A percentile compares a stretch with the other conserved stretches of the same genome.
phyloP scores from a whole-genome alignment of 2,797 vertebrate species.

The Huso huso region DNA sequence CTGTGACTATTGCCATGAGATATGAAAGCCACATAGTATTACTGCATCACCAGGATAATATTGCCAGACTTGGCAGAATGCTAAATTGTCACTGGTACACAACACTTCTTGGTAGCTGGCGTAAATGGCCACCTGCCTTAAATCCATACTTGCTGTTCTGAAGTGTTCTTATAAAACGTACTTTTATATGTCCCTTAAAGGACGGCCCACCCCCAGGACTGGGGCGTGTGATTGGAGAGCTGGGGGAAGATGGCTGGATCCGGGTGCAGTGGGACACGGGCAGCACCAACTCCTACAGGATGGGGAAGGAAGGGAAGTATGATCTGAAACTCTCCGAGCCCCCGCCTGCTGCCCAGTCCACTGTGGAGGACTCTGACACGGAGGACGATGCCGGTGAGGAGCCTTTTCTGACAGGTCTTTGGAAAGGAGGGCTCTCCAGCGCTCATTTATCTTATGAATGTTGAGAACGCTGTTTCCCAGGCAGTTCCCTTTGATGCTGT shows the following conservation, averaged over 20 bases:
- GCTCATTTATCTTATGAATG: neutral
- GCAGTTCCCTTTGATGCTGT: neutral
- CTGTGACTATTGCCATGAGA: too few species aligned
- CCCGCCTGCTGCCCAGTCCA: constrained; percentile 68
- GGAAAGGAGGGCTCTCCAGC: neutral
- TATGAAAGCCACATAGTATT: too few species aligned
- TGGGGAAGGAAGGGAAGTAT: constrained; percentile 97
- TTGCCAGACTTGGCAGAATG: too few species aligned
- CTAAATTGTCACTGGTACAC: too few species aligned
- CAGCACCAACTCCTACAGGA: constrained; percentile 96
- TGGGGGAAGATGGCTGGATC: constrained; percentile 97
- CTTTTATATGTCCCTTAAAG: constrained; percentile 38
- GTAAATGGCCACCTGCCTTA: too few species aligned
- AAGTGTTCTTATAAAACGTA: too few species aligned
- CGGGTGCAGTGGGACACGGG: constrained; percentile 96
- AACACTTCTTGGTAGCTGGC: too few species aligned
- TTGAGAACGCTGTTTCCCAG: neutral
- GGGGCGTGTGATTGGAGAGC: constrained; percentile 89
- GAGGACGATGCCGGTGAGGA: constrained; percentile 83
- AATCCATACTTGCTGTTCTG: too few species aligned
- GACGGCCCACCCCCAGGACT: constrained; percentile 92
- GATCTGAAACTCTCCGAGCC: constrained; percentile 92
- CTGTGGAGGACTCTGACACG: constrained; percentile 86
- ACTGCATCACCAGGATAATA: too few species aligned
- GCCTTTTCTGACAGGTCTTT: neutral